These are phyloP conservation scores for Chrysochloris asiatica DNA, from an alignment of 2,113 vertebrate genomes.

Conservation along the genomic window DNA sequence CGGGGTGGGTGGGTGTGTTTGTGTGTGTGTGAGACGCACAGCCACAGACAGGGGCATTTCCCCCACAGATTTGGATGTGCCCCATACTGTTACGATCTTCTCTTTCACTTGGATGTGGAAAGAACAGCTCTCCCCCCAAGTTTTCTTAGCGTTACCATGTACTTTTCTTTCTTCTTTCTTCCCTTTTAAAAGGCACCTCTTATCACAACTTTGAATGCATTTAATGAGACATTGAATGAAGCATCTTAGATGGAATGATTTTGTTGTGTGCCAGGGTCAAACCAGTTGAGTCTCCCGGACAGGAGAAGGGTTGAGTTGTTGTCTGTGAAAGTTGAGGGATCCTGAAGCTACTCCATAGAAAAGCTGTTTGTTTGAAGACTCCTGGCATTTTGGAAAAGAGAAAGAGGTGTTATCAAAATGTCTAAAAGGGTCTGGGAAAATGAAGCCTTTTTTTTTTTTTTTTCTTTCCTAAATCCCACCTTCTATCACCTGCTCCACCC, in stretches of 20 bases:
- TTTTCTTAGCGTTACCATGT: conserved; percentile 46
- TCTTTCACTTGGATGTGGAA: not conserved
- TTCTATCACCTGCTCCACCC: not conserved
- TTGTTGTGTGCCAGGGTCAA: conserved; percentile 53
- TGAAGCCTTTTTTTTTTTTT: not conserved
- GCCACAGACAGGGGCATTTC: not conserved
- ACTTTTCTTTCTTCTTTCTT: not conserved
- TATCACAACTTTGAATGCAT: conserved; percentile 49
- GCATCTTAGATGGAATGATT: conserved; percentile 64
- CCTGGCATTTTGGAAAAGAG: conserved; percentile 60
- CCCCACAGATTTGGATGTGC: conserved; percentile 28
- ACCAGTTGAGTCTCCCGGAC: conserved; percentile 32
- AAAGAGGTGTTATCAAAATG: conserved; percentile 61
- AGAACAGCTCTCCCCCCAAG: conserved; percentile 5
- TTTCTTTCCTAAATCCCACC: not conserved
- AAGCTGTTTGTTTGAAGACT: conserved; percentile 61
- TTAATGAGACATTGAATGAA: conserved; percentile 66
- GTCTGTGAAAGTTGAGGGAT: conserved; percentile 47
- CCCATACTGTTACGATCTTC: conserved; percentile 37
- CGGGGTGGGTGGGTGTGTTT: conserved; percentile 35
- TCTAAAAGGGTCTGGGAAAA: conserved; percentile 56
- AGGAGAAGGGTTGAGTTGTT: conserved; percentile 60
- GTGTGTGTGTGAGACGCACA: conserved; percentile 48
- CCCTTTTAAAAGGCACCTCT: conserved; percentile 50
- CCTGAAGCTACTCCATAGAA: conserved; percentile 44